Base-by-base conservation (phyloP, 1,140 invertebrate species). In the Drosophila neocordata region DNA sequence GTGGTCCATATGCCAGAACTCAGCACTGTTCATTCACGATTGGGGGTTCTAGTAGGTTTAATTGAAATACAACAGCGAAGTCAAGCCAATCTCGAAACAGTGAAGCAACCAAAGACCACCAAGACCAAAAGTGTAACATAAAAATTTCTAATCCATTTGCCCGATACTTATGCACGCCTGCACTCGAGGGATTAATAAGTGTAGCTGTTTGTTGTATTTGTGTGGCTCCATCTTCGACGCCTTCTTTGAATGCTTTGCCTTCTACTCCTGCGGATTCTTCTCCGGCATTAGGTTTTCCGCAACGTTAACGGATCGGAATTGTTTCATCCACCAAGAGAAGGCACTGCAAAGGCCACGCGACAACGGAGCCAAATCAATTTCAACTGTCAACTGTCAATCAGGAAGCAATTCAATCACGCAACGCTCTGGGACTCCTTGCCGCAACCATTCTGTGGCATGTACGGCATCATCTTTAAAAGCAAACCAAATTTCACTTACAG, bases 361-460 rank as follows among this genome's bases (percentile, higher is more conserved):
- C 55, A 24, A 51, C 72, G 35, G 69, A 70, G 67, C 71, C 76
- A 87, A 87, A 87, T 87, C 83, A 87, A 87, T 87, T 87, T 87
- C 83, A 76, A 87, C 83, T 87, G 83, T 87, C 83, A 87, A 83
- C 84, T 87, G 83, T 87, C 83, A 87, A 87, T 87, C 83, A 87
- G 72, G 57, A 72, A 72, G 74, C 83, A 88, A 87, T 87, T 87
- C 83, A 87, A 87, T 87, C 83, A 88, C 75, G 66, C 79, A 79
- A 76, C 71, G 63, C 65, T 31, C 62, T 67, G 73, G 48, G 77
- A 84, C 18, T 15, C 38, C 34, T 48, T 48, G 41, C 41, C 41
- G 18, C 41, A 48, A 3, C 15, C 41, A 48, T 48, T 15, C 41
- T 48, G 41, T 48, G 41, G 11, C 11, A 38, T n/a, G 37, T 11